Base-by-base conservation (phyloP, 92 coral and sea anemone species). In the Umimayanthus kanabou region DNA sequence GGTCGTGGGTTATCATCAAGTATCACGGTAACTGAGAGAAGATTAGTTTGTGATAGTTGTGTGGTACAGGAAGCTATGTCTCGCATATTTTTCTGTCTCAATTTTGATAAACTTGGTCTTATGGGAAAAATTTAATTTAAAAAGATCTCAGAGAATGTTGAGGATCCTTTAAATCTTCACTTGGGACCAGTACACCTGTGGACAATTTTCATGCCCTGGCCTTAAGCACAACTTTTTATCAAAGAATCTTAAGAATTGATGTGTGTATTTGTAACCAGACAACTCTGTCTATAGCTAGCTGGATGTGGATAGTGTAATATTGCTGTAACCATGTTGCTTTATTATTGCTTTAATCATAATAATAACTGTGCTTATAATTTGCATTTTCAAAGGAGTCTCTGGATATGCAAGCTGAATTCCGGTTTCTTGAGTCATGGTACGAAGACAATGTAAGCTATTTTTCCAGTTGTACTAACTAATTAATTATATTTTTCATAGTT, bases 321-420 rank as follows among this genome's bases (percentile, higher is more conserved):
- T 61, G 69, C 69, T 8, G 6, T 2, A 61, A 61, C 15, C 6
- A 61, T 61, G 1, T 14, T 47, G 10, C 10, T 47, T 13, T 53
- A 14, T 13, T 53, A 53, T 13, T 47, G 0, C 26, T 4, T 61
- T 18, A 61, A 57, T 20, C 53, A 39, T n/a, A 40, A 76, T 3
- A 33, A 33, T 74, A 1, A 13, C 18, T 79, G 28, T 64, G 37
- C 40, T 69, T 76, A 16, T 0, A 33, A 0, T 0, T 76, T 39
- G 37, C 77, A 13, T 71, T 73, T 29, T 88, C 57, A 6, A 70
- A 97, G 97, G 97, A 91, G 79, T 90, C 92, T 29, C 82, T 88
- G 29, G 98, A 96, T 84, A 93, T 94, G 53, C 93, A 93, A 50
- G 98, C 94, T 84, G 91, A 94, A 77, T 97, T 95, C 71, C 95